Evolutionary conservation across 2,888 invertebrate species (phyloP).

Genomic region (Thymelicus lineola): DNA sequence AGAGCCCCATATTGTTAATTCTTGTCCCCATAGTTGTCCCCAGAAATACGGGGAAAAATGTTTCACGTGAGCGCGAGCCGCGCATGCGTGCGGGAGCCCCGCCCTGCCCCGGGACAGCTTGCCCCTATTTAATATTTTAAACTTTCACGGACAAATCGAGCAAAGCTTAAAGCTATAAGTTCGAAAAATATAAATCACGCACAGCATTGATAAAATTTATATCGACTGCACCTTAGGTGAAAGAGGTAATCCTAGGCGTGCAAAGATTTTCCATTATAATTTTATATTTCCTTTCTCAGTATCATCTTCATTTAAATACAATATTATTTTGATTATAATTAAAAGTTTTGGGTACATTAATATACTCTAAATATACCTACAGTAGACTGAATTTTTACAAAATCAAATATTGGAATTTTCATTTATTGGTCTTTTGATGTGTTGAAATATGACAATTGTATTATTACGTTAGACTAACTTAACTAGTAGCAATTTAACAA

Average conservation of each 20-base stretch:
- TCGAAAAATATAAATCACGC: slow-evolving; percentile 44
- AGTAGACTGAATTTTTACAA: no score
- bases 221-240: background rate
- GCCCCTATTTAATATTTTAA: slow-evolving; percentile 59
- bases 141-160: slow-evolving; percentile 55
- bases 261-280: background rate
- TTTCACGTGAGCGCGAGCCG: slow-evolving; percentile 44
- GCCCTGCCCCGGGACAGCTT: slow-evolving; percentile 71
- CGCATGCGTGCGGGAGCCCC: slow-evolving; percentile 74
- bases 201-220: slow-evolving; percentile 30
- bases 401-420: no score
- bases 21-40: slow-evolving; percentile 64
- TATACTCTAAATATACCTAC: no score
- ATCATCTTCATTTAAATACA: background rate
- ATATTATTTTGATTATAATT: no score
- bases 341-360: no score
- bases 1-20: slow-evolving; percentile 42
- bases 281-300: background rate
- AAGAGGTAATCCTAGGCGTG: background rate
- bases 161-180: slow-evolving; percentile 39
- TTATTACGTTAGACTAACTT: no score
- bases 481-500: no score
- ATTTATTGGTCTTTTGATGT: no score
- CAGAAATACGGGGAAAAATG: slow-evolving; percentile 58
- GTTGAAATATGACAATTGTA: no score